Conservation (phyloP, 2,797 vertebrate genomes). For the Anas bahamensis region DNA sequence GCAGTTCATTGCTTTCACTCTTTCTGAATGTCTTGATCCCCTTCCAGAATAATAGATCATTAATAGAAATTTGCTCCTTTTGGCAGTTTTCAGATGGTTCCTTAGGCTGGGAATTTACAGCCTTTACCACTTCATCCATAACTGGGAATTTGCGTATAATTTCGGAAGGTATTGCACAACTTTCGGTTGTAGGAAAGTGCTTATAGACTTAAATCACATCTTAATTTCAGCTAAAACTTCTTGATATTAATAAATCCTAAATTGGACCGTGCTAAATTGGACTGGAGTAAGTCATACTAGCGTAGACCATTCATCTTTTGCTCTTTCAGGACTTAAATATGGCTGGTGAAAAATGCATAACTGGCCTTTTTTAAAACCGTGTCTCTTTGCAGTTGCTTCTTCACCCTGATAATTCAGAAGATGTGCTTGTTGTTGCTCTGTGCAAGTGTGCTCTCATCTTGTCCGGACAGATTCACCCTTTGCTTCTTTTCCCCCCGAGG, state of each 20-base stretch:
- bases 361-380: neutral
- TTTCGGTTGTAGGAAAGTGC: neutral
- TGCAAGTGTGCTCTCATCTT: neutral
- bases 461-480: neutral
- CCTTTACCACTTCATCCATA: neutral
- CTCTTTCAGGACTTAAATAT: neutral
- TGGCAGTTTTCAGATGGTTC: neutral
- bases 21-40: neutral
- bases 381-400: neutral
- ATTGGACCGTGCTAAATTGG: neutral
- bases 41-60: neutral
- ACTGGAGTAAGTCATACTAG: neutral
- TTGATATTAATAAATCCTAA: neutral
- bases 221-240: neutral
- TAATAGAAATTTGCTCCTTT: neutral
- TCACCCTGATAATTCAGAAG: neutral
- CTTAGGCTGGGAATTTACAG: neutral
- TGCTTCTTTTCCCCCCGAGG: neutral
- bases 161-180: neutral
- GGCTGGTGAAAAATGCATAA: neutral
- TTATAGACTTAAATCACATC: neutral
- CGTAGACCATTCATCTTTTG: neutral
- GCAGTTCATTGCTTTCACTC: neutral
- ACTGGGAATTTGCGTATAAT: neutral
- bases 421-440: neutral